These are phyloP conservation scores for Oppia nitens DNA, from an alignment of 1,140 invertebrate species.

Conservation along the genomic window DNA sequence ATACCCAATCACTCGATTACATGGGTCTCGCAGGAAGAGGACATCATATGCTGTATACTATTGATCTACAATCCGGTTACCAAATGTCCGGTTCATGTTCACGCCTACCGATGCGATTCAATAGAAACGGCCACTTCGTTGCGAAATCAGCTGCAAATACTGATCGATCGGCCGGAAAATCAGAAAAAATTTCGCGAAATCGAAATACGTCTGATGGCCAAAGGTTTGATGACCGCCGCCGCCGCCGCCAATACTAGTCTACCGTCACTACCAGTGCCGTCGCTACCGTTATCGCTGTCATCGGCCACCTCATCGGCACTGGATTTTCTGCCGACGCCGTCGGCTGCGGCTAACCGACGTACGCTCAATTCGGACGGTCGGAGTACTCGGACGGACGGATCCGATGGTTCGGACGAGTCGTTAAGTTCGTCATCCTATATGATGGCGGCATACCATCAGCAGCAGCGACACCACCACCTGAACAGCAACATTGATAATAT, in stretches of 20 bases:
- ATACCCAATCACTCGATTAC: slow-evolving; percentile 84
- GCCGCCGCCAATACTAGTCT: not conserved
- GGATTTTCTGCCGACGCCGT: slow-evolving; percentile 22
- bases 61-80: slow-evolving; percentile 79
- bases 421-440: not conserved
- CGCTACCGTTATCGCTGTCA: not conserved
- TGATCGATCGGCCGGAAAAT: slow-evolving; percentile 68
- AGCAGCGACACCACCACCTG: not conserved
- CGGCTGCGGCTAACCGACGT: slow-evolving; percentile 1
- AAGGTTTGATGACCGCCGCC: slow-evolving; percentile 29
- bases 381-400: slow-evolving; percentile 23
- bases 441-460: no score
- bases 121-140: slow-evolving; percentile 74
- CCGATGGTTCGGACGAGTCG: slow-evolving; percentile 20
- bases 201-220: slow-evolving; percentile 39
- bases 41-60: slow-evolving; percentile 75
- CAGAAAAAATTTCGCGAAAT: slow-evolving; percentile 64
- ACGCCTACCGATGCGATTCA: slow-evolving; percentile 85
- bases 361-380: slow-evolving; percentile 22
- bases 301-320: no score
- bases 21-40: slow-evolving; percentile 60
- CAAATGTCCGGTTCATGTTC: slow-evolving; percentile 69
- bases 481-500: not conserved
- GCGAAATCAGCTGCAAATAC: slow-evolving; percentile 54
- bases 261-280: no score